These are phyloP conservation scores for Drosophila monieri DNA, from an alignment of 2,888 invertebrate species.

Conservation along the genomic window DNA sequence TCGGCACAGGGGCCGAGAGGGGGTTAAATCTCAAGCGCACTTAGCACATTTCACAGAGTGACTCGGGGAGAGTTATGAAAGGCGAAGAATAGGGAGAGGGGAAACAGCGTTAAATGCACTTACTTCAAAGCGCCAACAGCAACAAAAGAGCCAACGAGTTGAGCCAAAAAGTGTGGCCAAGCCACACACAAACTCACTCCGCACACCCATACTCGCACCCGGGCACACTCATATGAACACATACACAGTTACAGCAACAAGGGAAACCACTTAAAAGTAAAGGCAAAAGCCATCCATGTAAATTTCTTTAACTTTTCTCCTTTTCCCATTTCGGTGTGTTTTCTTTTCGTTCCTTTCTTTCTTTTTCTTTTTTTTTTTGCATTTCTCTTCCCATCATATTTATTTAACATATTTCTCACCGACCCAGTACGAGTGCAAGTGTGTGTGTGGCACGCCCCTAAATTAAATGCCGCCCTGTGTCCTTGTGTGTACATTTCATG, in stretches of 20 bases:
- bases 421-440: slow-evolving; percentile 23
- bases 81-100: not conserved
- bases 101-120: slow-evolving; percentile 66
- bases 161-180: slow-evolving; percentile 66
- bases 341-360: slow-evolving; percentile 1
- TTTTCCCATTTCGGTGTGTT: slow-evolving; percentile 24
- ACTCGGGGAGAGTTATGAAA: slow-evolving; percentile 19
- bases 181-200: slow-evolving; percentile 35
- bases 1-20: not conserved
- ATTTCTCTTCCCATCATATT: slow-evolving; percentile 54
- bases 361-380: not conserved
- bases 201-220: slow-evolving; percentile 7
- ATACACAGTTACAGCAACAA: slow-evolving; percentile 54
- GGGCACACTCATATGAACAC: slow-evolving; percentile 30
- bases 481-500: slow-evolving; percentile 58
- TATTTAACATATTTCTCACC: slow-evolving; percentile 69
- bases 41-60: slow-evolving; percentile 54
- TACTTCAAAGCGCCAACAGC: slow-evolving; percentile 69
- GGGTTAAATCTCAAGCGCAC: slow-evolving; percentile 56
- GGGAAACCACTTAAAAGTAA: slow-evolving; percentile 74
- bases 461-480: slow-evolving; percentile 62
- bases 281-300: slow-evolving; percentile 67
- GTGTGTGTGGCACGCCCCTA: slow-evolving; percentile 55
- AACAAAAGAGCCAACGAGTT: slow-evolving; percentile 66
- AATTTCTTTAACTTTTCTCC: slow-evolving; percentile 63